These are phyloP conservation scores for Entomobrya proxima DNA, from an alignment of 2,888 invertebrate genomes.

Conservation along the genomic window DNA sequence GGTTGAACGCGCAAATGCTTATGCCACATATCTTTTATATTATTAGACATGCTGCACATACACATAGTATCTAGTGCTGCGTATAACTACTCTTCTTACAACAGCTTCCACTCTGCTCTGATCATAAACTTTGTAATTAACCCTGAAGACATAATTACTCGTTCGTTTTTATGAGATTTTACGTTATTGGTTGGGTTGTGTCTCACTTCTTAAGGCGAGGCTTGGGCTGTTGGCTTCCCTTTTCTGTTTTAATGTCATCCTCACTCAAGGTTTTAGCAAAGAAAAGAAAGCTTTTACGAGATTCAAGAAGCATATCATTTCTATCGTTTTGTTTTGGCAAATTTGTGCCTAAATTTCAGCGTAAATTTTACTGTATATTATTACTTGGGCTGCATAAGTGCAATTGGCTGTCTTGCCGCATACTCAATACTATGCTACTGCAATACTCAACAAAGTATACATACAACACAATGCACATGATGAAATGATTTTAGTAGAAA, in stretches of 20 bases:
- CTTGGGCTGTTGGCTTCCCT: constrained; percentile 14
- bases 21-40: not conserved
- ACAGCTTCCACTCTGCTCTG: not conserved
- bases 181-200: constrained; percentile 50
- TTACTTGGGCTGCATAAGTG: not conserved
- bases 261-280: not conserved
- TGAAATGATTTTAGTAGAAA: too few relatives aligned
- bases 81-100: not conserved
- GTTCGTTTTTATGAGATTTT: constrained; percentile 64
- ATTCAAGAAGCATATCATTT: constrained; percentile 14
- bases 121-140: constrained; percentile 67
- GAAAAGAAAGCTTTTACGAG: not conserved
- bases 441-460: too few relatives aligned
- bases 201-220: constrained; percentile 34
- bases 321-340: constrained; percentile 30
- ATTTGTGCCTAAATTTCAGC: constrained; percentile 26
- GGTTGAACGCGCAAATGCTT: not conserved
- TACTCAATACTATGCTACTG: too few relatives aligned
- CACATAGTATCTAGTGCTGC: not conserved
- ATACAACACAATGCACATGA: too few relatives aligned
- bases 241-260: constrained; percentile 18
- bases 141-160: constrained; percentile 67
- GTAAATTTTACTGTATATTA: not conserved
- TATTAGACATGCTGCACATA: not conserved
- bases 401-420: not conserved